Conservation (phyloP, 2,888 invertebrate genomes). For the Drosophila falleni region DNA sequence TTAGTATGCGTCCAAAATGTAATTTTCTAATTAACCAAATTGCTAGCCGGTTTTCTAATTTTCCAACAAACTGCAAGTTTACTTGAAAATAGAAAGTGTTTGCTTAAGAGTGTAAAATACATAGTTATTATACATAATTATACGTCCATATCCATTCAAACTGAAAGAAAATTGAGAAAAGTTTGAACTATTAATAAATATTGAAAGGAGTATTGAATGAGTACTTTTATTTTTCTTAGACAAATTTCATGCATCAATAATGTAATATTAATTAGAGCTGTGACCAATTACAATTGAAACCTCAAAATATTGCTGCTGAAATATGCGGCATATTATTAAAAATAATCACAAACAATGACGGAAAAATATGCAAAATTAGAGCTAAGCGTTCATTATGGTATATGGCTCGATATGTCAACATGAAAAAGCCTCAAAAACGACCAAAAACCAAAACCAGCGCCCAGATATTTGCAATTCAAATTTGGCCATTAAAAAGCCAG, state of each 20-base stretch:
- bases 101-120: neutral
- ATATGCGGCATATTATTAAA: constrained; percentile 45
- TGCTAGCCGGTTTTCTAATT: constrained; percentile 19
- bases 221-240: neutral
- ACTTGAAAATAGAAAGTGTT: neutral
- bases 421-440: constrained; percentile 42
- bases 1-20: constrained; percentile 69
- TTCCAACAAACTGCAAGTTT: neutral
- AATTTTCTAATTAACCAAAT: constrained; percentile 77
- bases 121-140: neutral
- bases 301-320: constrained; percentile 32
- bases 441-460: constrained; percentile 31
- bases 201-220: no score
- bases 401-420: constrained; percentile 80
- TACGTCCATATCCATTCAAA: neutral
- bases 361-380: constrained; percentile 66
- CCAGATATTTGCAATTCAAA: constrained; percentile 76
- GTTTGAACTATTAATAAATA: neutral
- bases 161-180: no score
- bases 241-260: neutral
- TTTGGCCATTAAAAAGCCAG: constrained; percentile 79
- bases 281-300: constrained; percentile 18
- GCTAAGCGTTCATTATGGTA: constrained; percentile 75
- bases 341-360: constrained; percentile 23
- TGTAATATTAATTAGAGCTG: constrained; percentile 7